These are phyloP conservation scores for Oriolus oriolus DNA, from an alignment of 2,113 vertebrate genomes.

Conservation along the genomic window DNA sequence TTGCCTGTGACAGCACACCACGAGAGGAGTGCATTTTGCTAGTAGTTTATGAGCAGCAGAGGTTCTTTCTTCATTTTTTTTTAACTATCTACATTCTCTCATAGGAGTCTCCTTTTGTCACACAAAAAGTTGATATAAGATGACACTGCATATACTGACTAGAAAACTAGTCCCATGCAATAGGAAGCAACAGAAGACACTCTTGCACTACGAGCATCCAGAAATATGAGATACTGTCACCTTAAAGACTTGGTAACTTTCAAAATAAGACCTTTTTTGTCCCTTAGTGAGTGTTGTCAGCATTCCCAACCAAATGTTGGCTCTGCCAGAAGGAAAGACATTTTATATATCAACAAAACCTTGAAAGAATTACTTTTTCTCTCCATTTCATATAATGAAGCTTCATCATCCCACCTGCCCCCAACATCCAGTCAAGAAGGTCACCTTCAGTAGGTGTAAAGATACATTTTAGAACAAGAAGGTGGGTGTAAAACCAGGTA, in stretches of 20 bases:
- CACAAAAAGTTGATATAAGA: background rate
- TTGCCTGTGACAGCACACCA: background rate
- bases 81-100: background rate
- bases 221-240: rapidly evolving
- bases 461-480: background rate
- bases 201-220: background rate
- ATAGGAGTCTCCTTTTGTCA: background rate
- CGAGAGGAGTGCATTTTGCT: background rate
- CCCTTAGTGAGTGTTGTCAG: background rate
- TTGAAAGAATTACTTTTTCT: background rate
- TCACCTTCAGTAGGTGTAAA: background rate
- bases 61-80: background rate
- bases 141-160: background rate
- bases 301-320: background rate
- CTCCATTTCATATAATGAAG: background rate
- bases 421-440: background rate
- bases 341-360: background rate
- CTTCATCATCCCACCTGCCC: background rate
- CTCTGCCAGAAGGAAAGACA: background rate
- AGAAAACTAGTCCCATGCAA: background rate
- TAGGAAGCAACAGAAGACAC: background rate
- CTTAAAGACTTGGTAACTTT: background rate
- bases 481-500: background rate
- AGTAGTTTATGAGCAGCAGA: background rate
- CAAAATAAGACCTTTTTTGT: background rate